Base-by-base conservation (phyloP, 2,888 invertebrate genomes). In the Dolomedes plantarius region DNA sequence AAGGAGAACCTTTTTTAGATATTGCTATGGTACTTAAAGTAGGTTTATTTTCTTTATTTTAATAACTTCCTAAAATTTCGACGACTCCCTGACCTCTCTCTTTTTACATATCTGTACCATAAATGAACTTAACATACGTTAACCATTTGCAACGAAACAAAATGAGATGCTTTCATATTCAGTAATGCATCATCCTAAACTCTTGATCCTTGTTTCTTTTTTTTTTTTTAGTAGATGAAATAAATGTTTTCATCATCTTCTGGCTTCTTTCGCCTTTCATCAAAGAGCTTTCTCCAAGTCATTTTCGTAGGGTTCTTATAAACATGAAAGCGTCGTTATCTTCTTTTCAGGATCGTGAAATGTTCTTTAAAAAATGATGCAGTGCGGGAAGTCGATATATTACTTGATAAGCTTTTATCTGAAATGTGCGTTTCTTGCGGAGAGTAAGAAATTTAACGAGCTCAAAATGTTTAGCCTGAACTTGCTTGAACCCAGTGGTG, bases 401-500 rank as follows among this genome's bases (percentile, higher is more conserved):
- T 56, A 23, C 56, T 19, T 23, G 56, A 56, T 56, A 56, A 23
- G 19, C 9, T 56, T 56, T 56, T 56, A 56, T 56, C 56, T 56
- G 23, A 56, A 56, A 23, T 56, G 9, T 16, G 46, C 46, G 16
- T 46, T 46, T 46, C 46, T 46, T 9, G 6, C 6, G 9, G 36
- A 36, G 36, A 2, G 16, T 16, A 16, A 16, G 46, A 46, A 46
- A 2, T 46, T 23, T 56, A 56, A 56, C 56, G 56, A 56, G 7
- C 5, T 11, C 23, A 3, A 23, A 2, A 1, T 5, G 41, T 46
- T 6, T 46, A 16, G 16, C 9, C 13, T 16, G 41, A 46, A 46
- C 41, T 56, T 56, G 56, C 36, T 1, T 23, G 56, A 56, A 56
- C 19, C 23, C 1, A 16, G n/a, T 56, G 56, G 56, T 1, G 19